Evolutionary conservation across 2,797 vertebrate species (phyloP).

Genomic region (Takifugu ocellatus): DNA sequence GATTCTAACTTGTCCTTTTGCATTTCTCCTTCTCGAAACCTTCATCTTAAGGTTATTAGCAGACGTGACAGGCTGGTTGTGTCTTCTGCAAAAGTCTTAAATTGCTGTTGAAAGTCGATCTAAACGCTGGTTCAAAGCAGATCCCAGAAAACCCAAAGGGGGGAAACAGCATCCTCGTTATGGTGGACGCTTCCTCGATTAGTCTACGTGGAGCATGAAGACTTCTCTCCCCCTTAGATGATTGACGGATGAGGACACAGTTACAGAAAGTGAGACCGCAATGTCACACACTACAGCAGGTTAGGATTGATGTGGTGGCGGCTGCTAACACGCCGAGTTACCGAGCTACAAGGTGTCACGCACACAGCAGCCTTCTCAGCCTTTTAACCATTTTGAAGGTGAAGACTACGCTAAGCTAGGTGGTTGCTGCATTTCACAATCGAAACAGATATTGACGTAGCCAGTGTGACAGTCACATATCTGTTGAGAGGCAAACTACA

Average conservation of each 20-base stretch:
- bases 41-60: conserved; percentile 21
- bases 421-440: conserved; percentile 26
- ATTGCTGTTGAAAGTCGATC: conserved; percentile 9
- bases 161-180: conserved; percentile 13
- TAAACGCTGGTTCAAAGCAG: conserved; percentile 17
- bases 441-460: conserved; percentile 17
- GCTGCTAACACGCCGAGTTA: conserved; percentile 43
- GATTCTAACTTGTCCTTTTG: conserved; percentile 29
- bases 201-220: conserved; percentile 6
- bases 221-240: conserved; percentile 21
- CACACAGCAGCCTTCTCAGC: conserved; percentile 31
- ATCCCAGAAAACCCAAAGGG: conserved; percentile 7
- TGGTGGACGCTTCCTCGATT: conserved; percentile 28
- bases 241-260: conserved; percentile 53
- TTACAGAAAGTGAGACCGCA: conserved; percentile 26
- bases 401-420: conserved; percentile 28
- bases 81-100: not conserved
- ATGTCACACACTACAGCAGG: conserved; percentile 46
- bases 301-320: conserved; percentile 48
- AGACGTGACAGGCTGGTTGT: conserved; percentile 6
- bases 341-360: no score
- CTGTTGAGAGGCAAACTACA: conserved; percentile 18
- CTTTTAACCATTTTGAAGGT: conserved; percentile 43
- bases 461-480: conserved; percentile 1
- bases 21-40: conserved; percentile 9